Evolutionary conservation across 2,113 vertebrate species (phyloP).

Genomic region (Chloebia gouldiae): DNA sequence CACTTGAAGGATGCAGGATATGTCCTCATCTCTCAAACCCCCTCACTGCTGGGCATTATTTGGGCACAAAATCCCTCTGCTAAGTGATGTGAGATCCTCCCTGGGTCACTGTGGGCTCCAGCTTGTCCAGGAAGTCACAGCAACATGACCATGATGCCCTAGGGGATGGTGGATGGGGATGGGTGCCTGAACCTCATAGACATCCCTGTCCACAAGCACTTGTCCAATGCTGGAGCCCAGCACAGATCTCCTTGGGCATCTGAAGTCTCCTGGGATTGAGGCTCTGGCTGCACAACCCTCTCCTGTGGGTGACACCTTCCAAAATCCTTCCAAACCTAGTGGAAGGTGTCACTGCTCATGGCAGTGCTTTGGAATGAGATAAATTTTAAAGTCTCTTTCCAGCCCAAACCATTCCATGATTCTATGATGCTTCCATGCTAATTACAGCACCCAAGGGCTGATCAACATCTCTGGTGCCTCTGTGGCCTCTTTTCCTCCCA

Average conservation of each 20-base stretch:
- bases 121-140: neutral
- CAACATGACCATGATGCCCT: fast-evolving
- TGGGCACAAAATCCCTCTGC: neutral
- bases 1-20: neutral
- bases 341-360: neutral
- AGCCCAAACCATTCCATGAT: neutral
- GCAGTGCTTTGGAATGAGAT: fast-evolving
- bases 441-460: neutral
- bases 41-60: fast-evolving
- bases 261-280: fast-evolving
- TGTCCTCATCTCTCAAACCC: too few relatives aligned
- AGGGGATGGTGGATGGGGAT: fast-evolving
- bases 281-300: neutral
- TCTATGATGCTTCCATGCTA: neutral
- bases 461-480: neutral
- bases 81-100: neutral
- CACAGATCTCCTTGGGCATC: neutral
- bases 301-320: neutral
- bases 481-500: neutral
- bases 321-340: neutral
- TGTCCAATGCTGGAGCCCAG: neutral
- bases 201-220: neutral
- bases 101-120: neutral
- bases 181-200: fast-evolving
- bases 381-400: neutral